Conservation (phyloP, 2,113 vertebrate species). For the Symphodus melops region DNA sequence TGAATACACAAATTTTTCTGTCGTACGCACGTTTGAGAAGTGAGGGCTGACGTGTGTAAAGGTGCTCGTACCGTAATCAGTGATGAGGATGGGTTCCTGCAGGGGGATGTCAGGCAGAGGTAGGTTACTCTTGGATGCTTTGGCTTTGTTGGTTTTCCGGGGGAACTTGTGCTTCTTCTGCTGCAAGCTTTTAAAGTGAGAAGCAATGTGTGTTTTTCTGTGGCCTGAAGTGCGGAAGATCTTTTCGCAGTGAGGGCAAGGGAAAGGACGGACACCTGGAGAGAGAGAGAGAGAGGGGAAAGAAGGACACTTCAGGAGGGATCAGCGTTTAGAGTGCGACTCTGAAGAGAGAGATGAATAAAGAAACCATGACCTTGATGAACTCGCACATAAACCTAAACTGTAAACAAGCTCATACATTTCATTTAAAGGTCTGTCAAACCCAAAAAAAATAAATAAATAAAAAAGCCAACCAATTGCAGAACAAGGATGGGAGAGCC, state of each 20-base stretch:
- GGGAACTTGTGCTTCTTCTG: conserved; percentile 93
- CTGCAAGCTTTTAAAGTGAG: conserved; percentile 95
- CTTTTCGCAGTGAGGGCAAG: conserved; percentile 98
- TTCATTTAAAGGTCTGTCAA: too few species aligned
- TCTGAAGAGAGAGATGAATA: too few species aligned
- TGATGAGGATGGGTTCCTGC: conserved; percentile 99
- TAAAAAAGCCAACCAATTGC: conserved; percentile 4
- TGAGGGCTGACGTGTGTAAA: too few species aligned
- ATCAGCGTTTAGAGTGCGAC: not conserved
- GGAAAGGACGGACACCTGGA: conserved; percentile 93
- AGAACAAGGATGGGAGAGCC: conserved; percentile 6
- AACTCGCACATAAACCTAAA: too few species aligned
- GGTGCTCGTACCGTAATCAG: conserved; percentile 95
- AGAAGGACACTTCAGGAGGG: conserved; percentile 29
- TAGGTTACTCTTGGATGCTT: conserved; percentile 87
- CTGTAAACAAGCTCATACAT: too few species aligned
- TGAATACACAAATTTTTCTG: too few species aligned
- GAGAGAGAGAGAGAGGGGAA: conserved; percentile 1
- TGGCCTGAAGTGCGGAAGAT: conserved; percentile 97
- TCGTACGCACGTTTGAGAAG: too few species aligned
- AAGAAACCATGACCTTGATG: too few species aligned
- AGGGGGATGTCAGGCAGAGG: conserved; percentile 93
- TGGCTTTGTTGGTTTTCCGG: conserved; percentile 89
- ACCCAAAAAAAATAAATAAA: too few species aligned
- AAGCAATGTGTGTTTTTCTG: conserved; percentile 96